phyloP scores from a whole-genome alignment of 2,113 vertebrate species.

The Mus spicilegus region DNA sequence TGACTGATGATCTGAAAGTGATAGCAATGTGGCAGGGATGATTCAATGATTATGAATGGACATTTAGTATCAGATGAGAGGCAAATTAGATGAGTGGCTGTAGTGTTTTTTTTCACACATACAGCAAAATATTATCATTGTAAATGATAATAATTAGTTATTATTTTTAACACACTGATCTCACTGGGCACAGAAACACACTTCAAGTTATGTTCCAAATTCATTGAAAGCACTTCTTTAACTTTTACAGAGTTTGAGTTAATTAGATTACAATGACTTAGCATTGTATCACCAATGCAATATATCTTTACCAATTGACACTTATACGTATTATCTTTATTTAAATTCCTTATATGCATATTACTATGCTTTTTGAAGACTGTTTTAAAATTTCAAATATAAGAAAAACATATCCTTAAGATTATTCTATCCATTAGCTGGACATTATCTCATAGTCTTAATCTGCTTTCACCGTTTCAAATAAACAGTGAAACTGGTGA shows the following conservation, averaged over 20 bases:
- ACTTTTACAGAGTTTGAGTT: background rate
- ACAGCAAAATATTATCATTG: background rate
- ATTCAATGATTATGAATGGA: background rate
- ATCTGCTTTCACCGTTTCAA: background rate
- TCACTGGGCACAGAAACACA: background rate
- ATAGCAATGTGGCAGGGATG: background rate
- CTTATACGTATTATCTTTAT: background rate
- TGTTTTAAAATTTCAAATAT: conserved; percentile 38
- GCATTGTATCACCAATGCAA: background rate
- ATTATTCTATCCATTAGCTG: background rate
- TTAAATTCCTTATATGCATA: background rate
- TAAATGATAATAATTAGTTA: background rate
- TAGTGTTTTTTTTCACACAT: background rate
- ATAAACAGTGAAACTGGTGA: background rate
- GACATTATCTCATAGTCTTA: background rate
- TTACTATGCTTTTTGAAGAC: background rate
- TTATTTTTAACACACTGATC: background rate
- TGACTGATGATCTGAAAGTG: background rate
- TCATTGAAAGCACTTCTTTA: background rate
- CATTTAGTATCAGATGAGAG: background rate
- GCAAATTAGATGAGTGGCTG: background rate
- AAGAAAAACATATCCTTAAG: background rate
- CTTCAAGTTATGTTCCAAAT: background rate
- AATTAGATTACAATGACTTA: background rate
- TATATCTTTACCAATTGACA: background rate